These are phyloP conservation scores for Xenotilapia flavipinnis DNA, from an alignment of 2,113 vertebrate species.

Conservation along the genomic window DNA sequence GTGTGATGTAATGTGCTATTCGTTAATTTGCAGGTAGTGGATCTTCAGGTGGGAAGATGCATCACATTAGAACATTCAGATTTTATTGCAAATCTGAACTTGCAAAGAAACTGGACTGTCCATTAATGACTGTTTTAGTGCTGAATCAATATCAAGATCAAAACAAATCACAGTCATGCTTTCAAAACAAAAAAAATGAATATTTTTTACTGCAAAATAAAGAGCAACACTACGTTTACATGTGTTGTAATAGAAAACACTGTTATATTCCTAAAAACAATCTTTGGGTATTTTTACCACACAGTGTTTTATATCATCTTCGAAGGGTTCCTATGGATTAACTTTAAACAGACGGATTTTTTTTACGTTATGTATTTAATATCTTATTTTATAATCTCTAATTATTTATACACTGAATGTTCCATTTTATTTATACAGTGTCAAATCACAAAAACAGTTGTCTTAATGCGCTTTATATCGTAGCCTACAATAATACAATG, in stretches of 20 bases:
- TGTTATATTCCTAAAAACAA: not conserved
- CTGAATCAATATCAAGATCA: accelerated
- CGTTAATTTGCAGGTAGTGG: not conserved
- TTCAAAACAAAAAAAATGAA: accelerated
- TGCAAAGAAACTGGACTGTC: not conserved
- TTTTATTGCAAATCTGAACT: not conserved
- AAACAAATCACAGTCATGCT: not conserved
- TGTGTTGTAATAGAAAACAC: not conserved
- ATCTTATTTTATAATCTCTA: not conserved
- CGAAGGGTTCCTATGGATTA: accelerated
- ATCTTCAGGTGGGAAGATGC: not conserved
- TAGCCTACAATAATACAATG: not conserved
- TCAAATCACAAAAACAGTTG: not conserved
- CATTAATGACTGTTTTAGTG: accelerated
- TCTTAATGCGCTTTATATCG: accelerated
- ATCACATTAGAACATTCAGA: not conserved
- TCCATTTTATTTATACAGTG: not conserved
- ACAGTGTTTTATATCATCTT: not conserved
- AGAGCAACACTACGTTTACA: not conserved
- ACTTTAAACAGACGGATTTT: accelerated
- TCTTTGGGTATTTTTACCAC: not conserved
- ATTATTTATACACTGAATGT: not conserved
- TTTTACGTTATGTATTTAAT: not conserved
- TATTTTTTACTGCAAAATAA: not conserved
- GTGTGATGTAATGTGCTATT: accelerated